A percentile compares a stretch with the other conserved stretches of the same genome.
Evolutionary conservation across 2,797 vertebrate species (phyloP).

Genomic region (Danio albolineatus): DNA sequence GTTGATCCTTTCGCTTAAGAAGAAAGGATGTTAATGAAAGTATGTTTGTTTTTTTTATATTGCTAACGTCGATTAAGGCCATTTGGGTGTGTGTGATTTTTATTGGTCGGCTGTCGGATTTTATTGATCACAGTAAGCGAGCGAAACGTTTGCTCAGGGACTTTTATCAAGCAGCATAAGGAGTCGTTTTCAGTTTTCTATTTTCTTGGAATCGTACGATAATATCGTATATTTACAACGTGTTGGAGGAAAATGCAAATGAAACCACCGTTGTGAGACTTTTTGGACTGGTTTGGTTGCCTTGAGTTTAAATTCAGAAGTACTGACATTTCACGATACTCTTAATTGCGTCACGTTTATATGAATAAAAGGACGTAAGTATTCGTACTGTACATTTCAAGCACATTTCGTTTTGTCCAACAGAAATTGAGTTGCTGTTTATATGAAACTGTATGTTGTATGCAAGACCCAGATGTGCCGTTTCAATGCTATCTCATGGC

Average conservation of each 20-base stretch:
- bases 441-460: constrained; percentile 15
- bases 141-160: constrained; percentile 61
- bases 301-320: background rate
- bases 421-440: constrained; percentile 10
- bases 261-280: background rate
- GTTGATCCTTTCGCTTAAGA: background rate
- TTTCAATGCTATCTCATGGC: no score
- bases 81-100: constrained; percentile 23
- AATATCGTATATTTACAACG: constrained; percentile 15
- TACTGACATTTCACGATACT: background rate
- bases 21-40: constrained; percentile 23
- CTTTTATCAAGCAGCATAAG: constrained; percentile 51
- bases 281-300: background rate
- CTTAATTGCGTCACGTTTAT: constrained; percentile 10
- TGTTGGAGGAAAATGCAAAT: constrained; percentile 15
- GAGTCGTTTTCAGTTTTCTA: constrained; percentile 34
- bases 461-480: constrained; percentile 16
- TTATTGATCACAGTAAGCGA: constrained; percentile 50
- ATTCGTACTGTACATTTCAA: constrained; percentile 18
- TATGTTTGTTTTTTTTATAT: background rate
- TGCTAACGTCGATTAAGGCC: constrained; percentile 35
- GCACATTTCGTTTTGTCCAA: constrained; percentile 11
- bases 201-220: constrained; percentile 41
- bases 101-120: constrained; percentile 26
- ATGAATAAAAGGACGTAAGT: background rate